Evolutionary conservation across 2,797 vertebrate genomes (phyloP).

Genomic region (Argya squamiceps): DNA sequence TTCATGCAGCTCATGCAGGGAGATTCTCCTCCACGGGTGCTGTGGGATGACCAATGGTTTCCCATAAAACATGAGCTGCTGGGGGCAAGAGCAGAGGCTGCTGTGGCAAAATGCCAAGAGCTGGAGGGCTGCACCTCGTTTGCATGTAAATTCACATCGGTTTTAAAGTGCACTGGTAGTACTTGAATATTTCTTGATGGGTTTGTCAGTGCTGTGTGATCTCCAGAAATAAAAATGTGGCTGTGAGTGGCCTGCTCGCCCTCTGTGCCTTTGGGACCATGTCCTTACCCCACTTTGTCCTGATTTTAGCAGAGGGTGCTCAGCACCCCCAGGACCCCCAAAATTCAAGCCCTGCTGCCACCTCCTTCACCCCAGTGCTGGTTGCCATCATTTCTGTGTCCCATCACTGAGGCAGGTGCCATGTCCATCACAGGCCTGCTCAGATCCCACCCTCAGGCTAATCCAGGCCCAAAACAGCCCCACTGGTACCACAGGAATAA

Average conservation of each 20-base stretch:
- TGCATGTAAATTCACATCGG: not conserved
- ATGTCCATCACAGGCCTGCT: not conserved
- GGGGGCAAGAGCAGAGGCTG: not conserved
- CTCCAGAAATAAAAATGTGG: not conserved
- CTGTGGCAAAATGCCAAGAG: not conserved
- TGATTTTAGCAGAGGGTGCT: not conserved
- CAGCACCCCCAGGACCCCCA: not conserved
- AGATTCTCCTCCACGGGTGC: not conserved
- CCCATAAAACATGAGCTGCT: not conserved
- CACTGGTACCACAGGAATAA: fast-evolving
- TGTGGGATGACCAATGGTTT: not conserved
- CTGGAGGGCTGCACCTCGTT: not conserved
- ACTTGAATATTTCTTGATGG: not conserved
- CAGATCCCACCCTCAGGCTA: not conserved
- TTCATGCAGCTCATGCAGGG: not conserved
- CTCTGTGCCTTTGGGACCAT: fast-evolving
- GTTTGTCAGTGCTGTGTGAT: not conserved
- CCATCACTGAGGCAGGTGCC: not conserved
- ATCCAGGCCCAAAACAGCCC: not conserved
- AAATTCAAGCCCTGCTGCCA: not conserved
- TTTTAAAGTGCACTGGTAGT: not conserved
- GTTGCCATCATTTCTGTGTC: fast-evolving
- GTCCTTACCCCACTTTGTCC: not conserved
- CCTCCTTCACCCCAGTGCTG: not conserved
- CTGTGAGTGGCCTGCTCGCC: fast-evolving